phyloP scores from a whole-genome alignment of 2,888 invertebrate genomes.

The Machimus atricapillus region DNA sequence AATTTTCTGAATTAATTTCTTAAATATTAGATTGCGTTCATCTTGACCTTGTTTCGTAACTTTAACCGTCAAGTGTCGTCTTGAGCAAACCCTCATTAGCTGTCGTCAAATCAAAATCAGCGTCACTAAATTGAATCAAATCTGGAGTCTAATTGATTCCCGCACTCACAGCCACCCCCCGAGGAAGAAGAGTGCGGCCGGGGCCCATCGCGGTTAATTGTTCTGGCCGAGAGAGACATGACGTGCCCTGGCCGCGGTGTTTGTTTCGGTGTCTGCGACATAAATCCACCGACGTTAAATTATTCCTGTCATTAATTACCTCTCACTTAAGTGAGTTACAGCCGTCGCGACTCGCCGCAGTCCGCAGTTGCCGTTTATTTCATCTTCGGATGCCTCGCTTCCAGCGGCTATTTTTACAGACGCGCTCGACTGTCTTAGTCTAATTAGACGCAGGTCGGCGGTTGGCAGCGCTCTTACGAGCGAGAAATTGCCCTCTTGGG shows the following conservation, averaged over 20 bases:
- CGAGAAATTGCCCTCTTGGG: constrained; percentile 7
- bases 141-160: neutral
- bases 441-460: neutral
- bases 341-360: neutral
- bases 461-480: neutral
- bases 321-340: constrained; percentile 42
- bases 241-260: neutral
- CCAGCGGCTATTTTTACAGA: constrained; percentile 6
- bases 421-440: neutral
- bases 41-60: neutral
- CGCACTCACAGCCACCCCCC: neutral
- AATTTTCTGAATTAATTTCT: too few species aligned
- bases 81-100: neutral
- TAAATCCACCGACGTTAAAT: constrained; percentile 44
- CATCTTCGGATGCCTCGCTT: neutral
- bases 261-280: constrained; percentile 15
- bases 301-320: constrained; percentile 45
- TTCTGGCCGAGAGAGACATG: neutral
- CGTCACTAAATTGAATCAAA: neutral
- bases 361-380: neutral
- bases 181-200: neutral
- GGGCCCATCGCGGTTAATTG: constrained; percentile 1
- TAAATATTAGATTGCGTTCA: neutral
- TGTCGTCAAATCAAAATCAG: neutral
- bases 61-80: neutral